phyloP scores from a whole-genome alignment of 1,140 invertebrate species.

The Sycophaga agraensis region DNA sequence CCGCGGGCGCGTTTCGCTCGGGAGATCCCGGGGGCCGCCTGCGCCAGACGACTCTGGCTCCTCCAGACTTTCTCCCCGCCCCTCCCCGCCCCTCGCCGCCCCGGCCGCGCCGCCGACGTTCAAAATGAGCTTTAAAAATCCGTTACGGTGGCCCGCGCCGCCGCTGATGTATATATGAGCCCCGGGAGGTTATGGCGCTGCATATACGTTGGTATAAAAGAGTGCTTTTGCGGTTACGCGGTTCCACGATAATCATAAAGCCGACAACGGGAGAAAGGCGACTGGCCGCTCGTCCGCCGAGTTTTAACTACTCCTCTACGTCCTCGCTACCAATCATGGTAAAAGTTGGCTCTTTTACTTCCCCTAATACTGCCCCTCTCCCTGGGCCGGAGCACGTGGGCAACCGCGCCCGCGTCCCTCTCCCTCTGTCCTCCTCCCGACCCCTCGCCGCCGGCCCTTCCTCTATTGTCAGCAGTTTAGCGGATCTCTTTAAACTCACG shows the following conservation, averaged over 20 bases:
- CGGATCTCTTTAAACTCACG: too few species aligned
- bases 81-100: not conserved
- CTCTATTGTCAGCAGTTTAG: too few species aligned
- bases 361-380: not conserved
- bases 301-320: slow-evolving; percentile 19
- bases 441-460: too few species aligned
- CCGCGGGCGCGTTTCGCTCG: too few species aligned
- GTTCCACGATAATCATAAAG: slow-evolving; percentile 18
- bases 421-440: too few species aligned
- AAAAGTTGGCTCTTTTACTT: slow-evolving; percentile 9
- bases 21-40: too few species aligned
- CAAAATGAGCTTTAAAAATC: slow-evolving; percentile 17
- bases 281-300: not conserved
- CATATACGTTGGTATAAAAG: slow-evolving; percentile 1
- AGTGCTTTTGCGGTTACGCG: slow-evolving; percentile 13
- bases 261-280: slow-evolving; percentile 3
- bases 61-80: too few species aligned
- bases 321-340: slow-evolving; percentile 11
- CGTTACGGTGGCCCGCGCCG: not conserved
- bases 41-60: too few species aligned
- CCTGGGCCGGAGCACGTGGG: too few species aligned
- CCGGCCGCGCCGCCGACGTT: not conserved
- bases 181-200: not conserved
- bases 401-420: not conserved
- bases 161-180: not conserved